Evolutionary conservation across 2,888 invertebrate species (phyloP), one percentile per base, ranked within the genome.

Genomic region (Apoderus coryli): DNA sequence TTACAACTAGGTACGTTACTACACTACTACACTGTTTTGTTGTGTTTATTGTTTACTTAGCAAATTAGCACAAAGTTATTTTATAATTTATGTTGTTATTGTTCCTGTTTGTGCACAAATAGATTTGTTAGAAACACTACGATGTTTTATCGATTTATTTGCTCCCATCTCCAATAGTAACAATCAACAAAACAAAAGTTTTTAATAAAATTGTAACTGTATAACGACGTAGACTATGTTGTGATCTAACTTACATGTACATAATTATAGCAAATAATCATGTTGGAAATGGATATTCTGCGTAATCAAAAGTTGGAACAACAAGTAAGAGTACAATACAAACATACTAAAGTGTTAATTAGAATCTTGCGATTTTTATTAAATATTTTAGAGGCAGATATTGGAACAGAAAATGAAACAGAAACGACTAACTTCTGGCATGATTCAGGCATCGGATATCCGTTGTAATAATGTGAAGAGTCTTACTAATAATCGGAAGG

Each of bases 391-490:
- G 85, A 72, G 84, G 40, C 85, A 85, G 59, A 53, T 86, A 43
- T 76, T 86, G 72, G 85, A 88, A 52, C 81, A 80, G 49, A 86
- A 86, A 57, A 81, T 86, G 69, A 75, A 78, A 45, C 81, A 84
- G 49, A 86, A 88, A 52, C 64, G 86, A 29, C 79, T 85, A 50
- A 76, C 76, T 35, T 73, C 79, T 28, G 82, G 85, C 16, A 79
- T 86, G 77, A 77, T 88, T 19, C 84, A 84, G 52, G 81, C 84
- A 4, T 85, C 85, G 33, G 86, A 86, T 59, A 62, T 79, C 37
- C 69, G 78, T 47, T 75, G 72, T 43, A 67, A 67, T 38, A 72
- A 73, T 30, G 69, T 71, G 6, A 72, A 69, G 50, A 56, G 54
- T 40, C 72, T 76, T 22, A 71, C 73, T 49, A 78, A 76, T 44